Evolutionary conservation across 2,888 invertebrate species (phyloP), one percentile per base, ranked within the genome.

Genomic region (Drosophila anceps): DNA sequence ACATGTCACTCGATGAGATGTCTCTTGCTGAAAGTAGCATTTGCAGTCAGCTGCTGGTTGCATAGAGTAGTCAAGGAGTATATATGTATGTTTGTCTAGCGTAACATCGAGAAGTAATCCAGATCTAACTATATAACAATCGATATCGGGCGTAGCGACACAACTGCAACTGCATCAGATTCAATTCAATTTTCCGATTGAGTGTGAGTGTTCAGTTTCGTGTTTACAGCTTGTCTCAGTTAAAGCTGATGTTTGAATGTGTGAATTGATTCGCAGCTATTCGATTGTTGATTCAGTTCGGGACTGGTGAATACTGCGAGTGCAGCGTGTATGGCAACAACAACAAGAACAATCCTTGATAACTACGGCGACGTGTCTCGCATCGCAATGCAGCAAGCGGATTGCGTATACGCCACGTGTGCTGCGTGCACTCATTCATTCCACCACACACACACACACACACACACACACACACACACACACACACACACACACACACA

Each of bases 301-400:
- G 53, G 48, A 37, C 35, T 15, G 10, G 31, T 27, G 24, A 33
- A 50, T 50, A 31, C 41, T 62, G 33, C 27, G 24, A 43, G 13
- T 54, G 41, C 41, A 51, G 29, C 60, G 18, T 13, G 37, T 20
- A 20, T 24, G 15, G 35, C n/a, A 31, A 20, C 13, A 39, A 18
- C 31, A 48, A 29, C 53, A 50, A 53, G 33, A 29, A 31, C 20
- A 62, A 35, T 24, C 18, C 54, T 55, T 29, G 62, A 61, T 50
- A 69, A 31, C 48, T 71, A 33, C 33, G 6, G 24, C 53, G 43
- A 79, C 80, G 80, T 77, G 76, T 48, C 57, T 53, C 10, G 76
- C 76, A 76, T 79, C 63, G 78, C 57, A 41, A 51, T 18, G 55
- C 20, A 51, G 55, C 63, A 41, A 37, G 43, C 33, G 54, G 59